Evolutionary conservation across 64 coral and sea anemone species (phyloP), one percentile per base, ranked within the genome.

Genomic region (Dendrophyllia cribrosa): DNA sequence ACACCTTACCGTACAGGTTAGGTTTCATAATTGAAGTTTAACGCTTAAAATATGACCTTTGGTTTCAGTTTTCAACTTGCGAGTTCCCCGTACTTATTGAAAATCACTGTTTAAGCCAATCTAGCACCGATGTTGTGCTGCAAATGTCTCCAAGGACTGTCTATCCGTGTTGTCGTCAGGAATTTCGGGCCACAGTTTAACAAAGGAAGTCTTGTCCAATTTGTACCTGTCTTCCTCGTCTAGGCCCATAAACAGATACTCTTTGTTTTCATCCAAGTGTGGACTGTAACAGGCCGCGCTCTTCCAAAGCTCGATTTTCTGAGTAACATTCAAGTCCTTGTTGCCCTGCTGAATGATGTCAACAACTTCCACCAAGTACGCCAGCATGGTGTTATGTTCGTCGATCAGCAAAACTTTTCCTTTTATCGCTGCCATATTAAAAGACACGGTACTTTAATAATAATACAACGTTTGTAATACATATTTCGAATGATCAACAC

Each of bases 221-320:
- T 53, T 10, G 46, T 78, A 92, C 20, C 19, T 67, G 47, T 58
- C 73, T 6, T 59, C 21, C 19, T 91, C 77, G 87, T 91, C 61
- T 50, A 25, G 78, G 3, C 95, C 95, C 91, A 94, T 94, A 16
- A 97, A 61, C 58, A 97, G 86, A 55, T 94, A 97, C 9, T 90
- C 73, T 52, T 87, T 70, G n/a, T 66, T 70, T 77, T 91, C 66
- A 62, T 87, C 91, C 43, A 97, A 69, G 7, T 93, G 72, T 3
- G 95, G 95, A 51, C 92, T 91, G 3, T 67, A 75, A 15, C 95
- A 97, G 15, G 87, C 59, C 2, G 74, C 88, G 14, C 76, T 51
- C 61, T 94, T 97, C 66, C 51, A 69, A 12, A 97, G 68, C 26
- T 94, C 75, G 2, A 97, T 90, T 11, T 21, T 20, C 15, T 94